A percentile compares a stretch with the other conserved stretches of the same genome.
These are phyloP conservation scores for Volucella inanis DNA, from an alignment of 2,888 invertebrate species.

Conservation along the genomic window DNA sequence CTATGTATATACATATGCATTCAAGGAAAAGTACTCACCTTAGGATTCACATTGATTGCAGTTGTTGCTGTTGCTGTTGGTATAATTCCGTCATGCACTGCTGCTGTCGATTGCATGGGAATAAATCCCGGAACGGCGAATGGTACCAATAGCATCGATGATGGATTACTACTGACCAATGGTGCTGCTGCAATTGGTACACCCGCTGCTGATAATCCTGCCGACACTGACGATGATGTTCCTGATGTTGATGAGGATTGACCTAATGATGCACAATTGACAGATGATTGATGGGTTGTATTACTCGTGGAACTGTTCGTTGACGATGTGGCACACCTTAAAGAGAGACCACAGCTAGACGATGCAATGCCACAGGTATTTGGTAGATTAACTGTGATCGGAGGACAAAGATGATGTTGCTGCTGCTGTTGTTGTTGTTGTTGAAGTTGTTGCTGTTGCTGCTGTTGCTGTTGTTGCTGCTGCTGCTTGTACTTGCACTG, in stretches of 20 bases:
- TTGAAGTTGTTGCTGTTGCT: slow-evolving; percentile 47
- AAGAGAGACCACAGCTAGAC: slow-evolving; percentile 63
- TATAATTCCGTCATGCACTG: slow-evolving; percentile 75
- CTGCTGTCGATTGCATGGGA: slow-evolving; percentile 74
- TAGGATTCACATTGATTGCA: slow-evolving; percentile 78
- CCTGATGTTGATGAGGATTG: slow-evolving; percentile 57
- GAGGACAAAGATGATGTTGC: slow-evolving; percentile 74
- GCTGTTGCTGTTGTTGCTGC: slow-evolving; percentile 77
- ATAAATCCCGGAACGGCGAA: slow-evolving; percentile 78
- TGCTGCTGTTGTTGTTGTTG: slow-evolving; percentile 66
- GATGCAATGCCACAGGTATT: slow-evolving; percentile 63
- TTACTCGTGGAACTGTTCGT: slow-evolving; percentile 75
- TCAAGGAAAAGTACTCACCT: slow-evolving; percentile 77
- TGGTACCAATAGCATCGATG: slow-evolving; percentile 79
- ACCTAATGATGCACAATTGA: slow-evolving; percentile 67
- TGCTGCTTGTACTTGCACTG: slow-evolving; percentile 76
- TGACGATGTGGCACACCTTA: slow-evolving; percentile 76
- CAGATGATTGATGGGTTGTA: slow-evolving; percentile 70
- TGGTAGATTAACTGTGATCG: slow-evolving; percentile 46
- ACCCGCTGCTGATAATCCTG: slow-evolving; percentile 62
- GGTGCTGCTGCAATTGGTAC: slow-evolving; percentile 66
- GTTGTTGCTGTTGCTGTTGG: slow-evolving; percentile 77
- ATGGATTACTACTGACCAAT: slow-evolving; percentile 75
- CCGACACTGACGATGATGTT: slow-evolving; percentile 62
- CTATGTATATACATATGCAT: no score